Base-by-base conservation (phyloP, 2,797 vertebrate species). In the Pitangus sulphuratus region DNA sequence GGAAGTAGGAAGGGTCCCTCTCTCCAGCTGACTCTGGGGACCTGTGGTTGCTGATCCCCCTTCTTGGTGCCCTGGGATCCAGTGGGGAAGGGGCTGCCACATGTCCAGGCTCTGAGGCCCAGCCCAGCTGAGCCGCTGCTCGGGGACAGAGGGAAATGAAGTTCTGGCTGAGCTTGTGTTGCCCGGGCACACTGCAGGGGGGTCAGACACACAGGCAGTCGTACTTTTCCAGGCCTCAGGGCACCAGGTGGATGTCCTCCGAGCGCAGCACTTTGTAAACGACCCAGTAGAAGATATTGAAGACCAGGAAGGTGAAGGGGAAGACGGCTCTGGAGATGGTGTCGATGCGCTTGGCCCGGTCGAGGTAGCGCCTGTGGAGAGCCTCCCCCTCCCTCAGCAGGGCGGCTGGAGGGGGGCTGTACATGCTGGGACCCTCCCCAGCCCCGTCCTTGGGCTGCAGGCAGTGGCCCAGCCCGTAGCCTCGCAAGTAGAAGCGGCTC, bases 261-360 rank as follows among this genome's bases (percentile, higher is more conserved):
- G 98, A 98, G 95, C 97, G 98, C 97, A 99, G 98, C 94, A 99
- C 99, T 98, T 99, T 99, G 96, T 99, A 99, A 89, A 99, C 97
- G n/a, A 99, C 91, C 99, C 99, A 99, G 97, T 99, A 99, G 98
- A 99, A 99, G 97, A 99, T 98, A 91, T 99, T 99, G 97, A 99
- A 99, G 94, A 99, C 97, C 92, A 99, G 98, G 97, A 99, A 99
- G 96, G 98, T 98, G 96, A 99, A 97, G 50, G 99, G 99, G 92
- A 99, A 99, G 92, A 99, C 97, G 0, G 99, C 99, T 85, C 98
- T 95, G 76, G 99, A 99, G 95, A 99, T 96, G 95, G 99, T 99
- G 96, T 99, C 99, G 21, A 99, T 99, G 90, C 99, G 98, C 93
- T 99, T 99, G 89, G 99, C 99, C 45, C 97, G 97, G 97, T 99